Base-by-base conservation (phyloP, 2,888 invertebrate genomes). In the Caradrina kadenii region DNA sequence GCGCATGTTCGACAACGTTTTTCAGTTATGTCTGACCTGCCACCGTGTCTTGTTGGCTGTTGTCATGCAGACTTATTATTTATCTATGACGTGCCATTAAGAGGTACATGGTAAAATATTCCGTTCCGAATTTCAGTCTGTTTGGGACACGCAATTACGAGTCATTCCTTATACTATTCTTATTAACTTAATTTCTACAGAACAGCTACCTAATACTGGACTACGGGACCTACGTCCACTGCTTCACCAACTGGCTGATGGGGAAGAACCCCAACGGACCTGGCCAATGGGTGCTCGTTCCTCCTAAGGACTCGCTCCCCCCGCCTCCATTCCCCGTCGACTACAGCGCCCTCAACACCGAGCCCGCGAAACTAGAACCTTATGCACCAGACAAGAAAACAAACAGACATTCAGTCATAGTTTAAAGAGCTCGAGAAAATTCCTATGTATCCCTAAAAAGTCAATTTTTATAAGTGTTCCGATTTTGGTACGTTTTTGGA, bases 221-320 rank as follows among this genome's bases (percentile, higher is more conserved):
- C 87, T 97, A 97, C 92, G 95, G 96, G 42, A 96, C 97, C n/a
- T 98, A 96, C 93, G 96, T 97, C 72, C 96, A 97, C 85, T 97
- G 97, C 89, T 98, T 97, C 90, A 97, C 97, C 56, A 98, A 98
- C 91, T 98, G 97, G 96, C 93, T 98, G 78, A 96, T 97, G 90
- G 97, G 97, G 6, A 96, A 97, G 87, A 97, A 97, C 84, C 97
- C 97, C 7, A 97, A 97, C 87, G 97, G 97, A 0, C 97, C 97
- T 0, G 98, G 98, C 0, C 97, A 97, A 85, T 97, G 97, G 96
- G 96, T 97, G 59, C 96, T 97, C 42, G 97, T 97, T 21, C 96
- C 96, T 8, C 95, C 96, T 2, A 96, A 96, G 80, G 96, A 94
- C 79, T 92, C 96, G 26, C 89, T 96, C 15, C 96, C 96, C 0